Conservation (phyloP, 30 jellyfish, hydroid and myxozoan genomes). For the Aurelia aurita region DNA sequence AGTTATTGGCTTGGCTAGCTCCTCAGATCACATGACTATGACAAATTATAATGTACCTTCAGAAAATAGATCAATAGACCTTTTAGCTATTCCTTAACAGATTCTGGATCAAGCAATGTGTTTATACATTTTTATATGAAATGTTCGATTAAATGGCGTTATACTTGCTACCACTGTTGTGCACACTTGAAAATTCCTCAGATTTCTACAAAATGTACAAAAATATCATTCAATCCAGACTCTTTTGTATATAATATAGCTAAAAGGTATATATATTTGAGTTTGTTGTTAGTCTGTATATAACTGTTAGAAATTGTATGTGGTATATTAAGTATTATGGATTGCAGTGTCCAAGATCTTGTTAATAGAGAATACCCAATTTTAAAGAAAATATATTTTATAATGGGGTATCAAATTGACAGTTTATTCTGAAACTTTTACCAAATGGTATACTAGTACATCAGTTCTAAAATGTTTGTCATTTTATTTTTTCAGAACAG, state of each 20-base stretch:
- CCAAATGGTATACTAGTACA: background rate
- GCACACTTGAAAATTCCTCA: conserved; percentile 21
- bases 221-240: conserved; percentile 19
- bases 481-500: conserved; percentile 6
- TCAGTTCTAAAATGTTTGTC: conserved; percentile 12
- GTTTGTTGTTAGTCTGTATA: background rate
- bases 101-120: no score
- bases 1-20: no score
- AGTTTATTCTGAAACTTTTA: background rate
- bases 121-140: no score
- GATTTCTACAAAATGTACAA: background rate
- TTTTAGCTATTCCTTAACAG: no score
- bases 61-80: no score
- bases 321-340: no score
- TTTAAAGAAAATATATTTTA: background rate
- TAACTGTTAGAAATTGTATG: no score
- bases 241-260: background rate
- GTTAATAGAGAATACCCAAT: background rate
- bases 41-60: no score
- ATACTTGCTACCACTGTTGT: conserved; percentile 4
- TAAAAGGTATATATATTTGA: background rate
- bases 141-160: background rate
- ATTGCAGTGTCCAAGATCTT: no score
- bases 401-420: background rate
- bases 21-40: no score